Conservation (phyloP, 2,797 vertebrate species). For the Phylloscopus collybita region DNA sequence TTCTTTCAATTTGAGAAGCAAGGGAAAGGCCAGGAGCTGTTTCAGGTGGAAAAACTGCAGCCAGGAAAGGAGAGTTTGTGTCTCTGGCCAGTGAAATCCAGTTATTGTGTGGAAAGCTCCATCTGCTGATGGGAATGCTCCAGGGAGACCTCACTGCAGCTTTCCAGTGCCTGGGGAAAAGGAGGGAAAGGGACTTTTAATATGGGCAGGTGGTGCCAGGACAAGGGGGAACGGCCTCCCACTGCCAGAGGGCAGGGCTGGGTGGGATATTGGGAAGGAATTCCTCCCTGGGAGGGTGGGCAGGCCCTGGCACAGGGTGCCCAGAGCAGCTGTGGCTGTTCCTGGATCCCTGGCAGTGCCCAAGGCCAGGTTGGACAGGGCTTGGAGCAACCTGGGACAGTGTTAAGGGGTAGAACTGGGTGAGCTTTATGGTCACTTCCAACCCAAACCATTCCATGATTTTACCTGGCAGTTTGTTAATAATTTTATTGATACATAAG, state of each 20-base stretch:
- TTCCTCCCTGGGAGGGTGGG: fast-evolving
- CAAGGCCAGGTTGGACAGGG: fast-evolving
- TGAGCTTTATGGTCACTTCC: fast-evolving
- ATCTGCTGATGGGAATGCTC: background rate
- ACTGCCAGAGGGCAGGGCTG: background rate
- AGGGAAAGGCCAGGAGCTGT: background rate
- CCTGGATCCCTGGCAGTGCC: background rate
- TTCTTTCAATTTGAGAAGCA: background rate
- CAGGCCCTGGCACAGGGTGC: background rate
- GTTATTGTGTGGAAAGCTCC: background rate
- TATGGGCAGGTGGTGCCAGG: background rate
- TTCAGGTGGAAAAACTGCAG: background rate
- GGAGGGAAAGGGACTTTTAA: background rate
- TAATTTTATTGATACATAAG: background rate
- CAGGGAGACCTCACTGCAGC: background rate
- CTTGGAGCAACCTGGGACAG: fast-evolving
- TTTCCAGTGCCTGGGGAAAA: background rate
- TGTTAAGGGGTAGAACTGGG: background rate
- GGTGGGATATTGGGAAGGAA: background rate
- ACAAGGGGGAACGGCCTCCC: background rate
- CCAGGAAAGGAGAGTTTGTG: background rate
- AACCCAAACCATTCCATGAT: background rate
- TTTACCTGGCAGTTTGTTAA: background rate
- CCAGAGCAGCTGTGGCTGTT: background rate
- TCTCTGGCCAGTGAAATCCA: background rate